Evolutionary conservation across 2,797 vertebrate species (phyloP), one percentile per base, ranked within the genome.

Genomic region (Dromococcyx pavoninus): DNA sequence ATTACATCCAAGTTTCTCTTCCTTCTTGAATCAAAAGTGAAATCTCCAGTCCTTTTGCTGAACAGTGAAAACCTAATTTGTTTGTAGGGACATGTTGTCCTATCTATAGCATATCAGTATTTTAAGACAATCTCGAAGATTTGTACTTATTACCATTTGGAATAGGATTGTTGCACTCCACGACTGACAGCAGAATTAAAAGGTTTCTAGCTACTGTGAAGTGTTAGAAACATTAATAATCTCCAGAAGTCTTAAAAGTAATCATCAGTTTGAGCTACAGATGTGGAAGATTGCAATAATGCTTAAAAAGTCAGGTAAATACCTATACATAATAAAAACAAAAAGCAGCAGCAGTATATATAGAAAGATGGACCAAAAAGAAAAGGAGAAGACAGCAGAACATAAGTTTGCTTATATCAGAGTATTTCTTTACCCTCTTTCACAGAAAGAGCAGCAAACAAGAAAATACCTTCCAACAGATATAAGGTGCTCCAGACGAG

Each of bases 51-150:
- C 35, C 80, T 78, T 93, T 80, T 89, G 94, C 85, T 7, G 0
- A 95, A 93, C 60, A 92, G 64, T 23, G 43, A 94, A 94, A 96
- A 93, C 50, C 75, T 72, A 66, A 86, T 91, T 93, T 79, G 80
- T 95, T 54, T 64, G 64, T 65, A 95, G 86, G 77, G 27, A 93
- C 44, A 60, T 33, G 33, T 1, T 85, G n/a, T 66, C 56, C 88
- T 86, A 89, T 92, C 89, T 76, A 17, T 17, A 69, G 33, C n/a
- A 13, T 91, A 91, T 93, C 94, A 75, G 72, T 95, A 96, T 95
- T 95, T 97, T 90, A 96, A 97, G 96, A 96, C 96, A 97, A 97
- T 95, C 62, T 83, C 87, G 60, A 90, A 95, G 95, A 97, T 97
- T 97, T 96, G 84, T 90, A 95, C 92, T 97, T 97, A 97, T 95